Evolutionary conservation across 2,888 invertebrate species (phyloP).

Genomic region (Synanthedon myopaeformis): DNA sequence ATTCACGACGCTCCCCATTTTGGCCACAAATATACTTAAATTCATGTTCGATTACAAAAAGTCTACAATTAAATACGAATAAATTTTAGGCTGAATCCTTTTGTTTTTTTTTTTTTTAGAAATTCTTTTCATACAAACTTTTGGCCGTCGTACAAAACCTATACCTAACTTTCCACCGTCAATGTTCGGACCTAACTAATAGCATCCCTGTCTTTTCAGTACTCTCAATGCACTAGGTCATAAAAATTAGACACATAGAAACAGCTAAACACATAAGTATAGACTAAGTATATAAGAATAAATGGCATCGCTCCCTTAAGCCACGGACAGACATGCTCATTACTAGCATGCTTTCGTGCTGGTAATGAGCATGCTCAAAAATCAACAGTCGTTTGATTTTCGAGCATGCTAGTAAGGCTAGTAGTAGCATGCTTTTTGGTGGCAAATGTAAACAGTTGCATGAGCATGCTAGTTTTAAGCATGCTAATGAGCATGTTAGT

Average conservation of each 20-base stretch:
- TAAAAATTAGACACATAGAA: no score
- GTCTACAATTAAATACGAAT: slow-evolving; percentile 1
- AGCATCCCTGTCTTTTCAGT: slow-evolving; percentile 60
- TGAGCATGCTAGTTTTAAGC: no score
- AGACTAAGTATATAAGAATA: neutral
- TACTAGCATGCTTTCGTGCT: no score
- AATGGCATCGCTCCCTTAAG: slow-evolving; percentile 36
- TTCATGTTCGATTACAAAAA: neutral
- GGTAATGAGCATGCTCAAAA: no score
- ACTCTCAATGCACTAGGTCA: slow-evolving; percentile 26
- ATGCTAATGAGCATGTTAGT: no score
- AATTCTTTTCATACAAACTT: slow-evolving; percentile 37
- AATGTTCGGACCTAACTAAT: slow-evolving; percentile 40
- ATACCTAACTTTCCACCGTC: slow-evolving; percentile 31
- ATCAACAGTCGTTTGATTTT: no score
- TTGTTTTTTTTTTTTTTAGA: slow-evolving; percentile 16
- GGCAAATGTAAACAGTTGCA: no score
- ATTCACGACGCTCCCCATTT: neutral
- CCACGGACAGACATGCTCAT: no score
- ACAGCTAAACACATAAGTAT: no score
- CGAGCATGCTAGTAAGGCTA: no score
- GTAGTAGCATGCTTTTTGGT: no score
- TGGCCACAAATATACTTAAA: neutral
- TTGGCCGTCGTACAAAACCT: slow-evolving; percentile 61
- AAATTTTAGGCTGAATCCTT: slow-evolving; percentile 27